Conservation (phyloP, 2,888 invertebrate species). For the Aspidiotus destructor region DNA sequence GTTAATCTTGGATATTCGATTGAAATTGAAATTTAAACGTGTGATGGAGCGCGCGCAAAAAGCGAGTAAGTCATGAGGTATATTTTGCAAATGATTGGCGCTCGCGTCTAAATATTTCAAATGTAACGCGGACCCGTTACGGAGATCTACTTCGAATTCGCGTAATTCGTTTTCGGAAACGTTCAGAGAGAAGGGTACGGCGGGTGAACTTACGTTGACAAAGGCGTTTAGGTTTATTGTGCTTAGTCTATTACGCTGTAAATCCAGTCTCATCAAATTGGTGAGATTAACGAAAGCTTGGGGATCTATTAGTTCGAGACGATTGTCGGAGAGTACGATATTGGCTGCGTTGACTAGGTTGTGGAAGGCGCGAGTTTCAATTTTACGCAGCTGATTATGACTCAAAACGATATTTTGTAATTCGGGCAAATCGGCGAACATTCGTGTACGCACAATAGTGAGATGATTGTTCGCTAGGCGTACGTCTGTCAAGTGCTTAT, state of each 20-base stretch:
- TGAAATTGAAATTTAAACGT: constrained; percentile 62
- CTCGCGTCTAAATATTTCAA: constrained; percentile 62
- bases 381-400: constrained; percentile 62
- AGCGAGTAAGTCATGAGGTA: constrained; percentile 55
- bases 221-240: constrained; percentile 59
- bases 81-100: constrained; percentile 55
- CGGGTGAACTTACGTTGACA: constrained; percentile 56
- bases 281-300: constrained; percentile 67
- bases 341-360: constrained; percentile 69
- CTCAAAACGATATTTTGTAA: constrained; percentile 68
- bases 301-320: constrained; percentile 60
- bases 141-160: constrained; percentile 43
- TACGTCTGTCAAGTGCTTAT: constrained; percentile 64
- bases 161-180: constrained; percentile 61
- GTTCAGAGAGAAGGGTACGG: constrained; percentile 61
- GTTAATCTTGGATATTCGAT: constrained; percentile 59
- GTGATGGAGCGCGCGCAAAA: constrained; percentile 55
- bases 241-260: constrained; percentile 67
- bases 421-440: constrained; percentile 62
- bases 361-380: constrained; percentile 62
- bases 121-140: constrained; percentile 45
- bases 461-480: constrained; percentile 74
- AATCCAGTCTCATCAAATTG: constrained; percentile 64
- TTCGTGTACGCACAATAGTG: constrained; percentile 54
- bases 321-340: constrained; percentile 73